A percentile compares a stretch with the other conserved stretches of the same genome.
These are phyloP conservation scores for Masticophis lateralis DNA, from an alignment of 2,797 vertebrate genomes.

Conservation along the genomic window DNA sequence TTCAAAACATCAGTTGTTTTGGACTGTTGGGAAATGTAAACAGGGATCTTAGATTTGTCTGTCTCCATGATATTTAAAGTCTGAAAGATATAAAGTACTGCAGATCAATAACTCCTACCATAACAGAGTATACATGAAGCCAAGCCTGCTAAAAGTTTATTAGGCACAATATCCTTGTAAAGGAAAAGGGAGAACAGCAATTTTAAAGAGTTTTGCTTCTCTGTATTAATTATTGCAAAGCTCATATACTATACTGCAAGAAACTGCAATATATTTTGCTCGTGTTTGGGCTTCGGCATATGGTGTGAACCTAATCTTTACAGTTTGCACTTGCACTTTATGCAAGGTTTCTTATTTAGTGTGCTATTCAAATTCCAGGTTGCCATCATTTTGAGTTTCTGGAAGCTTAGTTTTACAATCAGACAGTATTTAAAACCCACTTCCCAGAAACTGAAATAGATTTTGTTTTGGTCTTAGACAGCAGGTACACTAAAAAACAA, in stretches of 20 bases:
- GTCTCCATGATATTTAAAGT: conserved; percentile 2
- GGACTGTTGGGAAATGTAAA: background rate
- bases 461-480: background rate
- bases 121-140: background rate
- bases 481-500: background rate
- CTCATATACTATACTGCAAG: background rate
- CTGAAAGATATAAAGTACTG: background rate
- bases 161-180: background rate
- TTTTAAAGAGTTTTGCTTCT: background rate
- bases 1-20: background rate
- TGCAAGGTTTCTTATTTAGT: background rate
- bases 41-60: conserved; percentile 7
- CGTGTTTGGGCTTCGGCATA: background rate
- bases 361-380: background rate
- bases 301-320: background rate
- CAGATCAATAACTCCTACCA: background rate
- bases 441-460: background rate
- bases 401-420: background rate
- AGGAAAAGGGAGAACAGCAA: background rate
- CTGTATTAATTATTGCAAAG: background rate
- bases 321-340: background rate
- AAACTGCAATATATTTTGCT: background rate
- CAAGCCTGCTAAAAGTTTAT: background rate
- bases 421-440: background rate
- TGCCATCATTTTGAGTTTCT: background rate